Conservation (phyloP, 1,140 invertebrate species). For the Coboldia fuscipes region DNA sequence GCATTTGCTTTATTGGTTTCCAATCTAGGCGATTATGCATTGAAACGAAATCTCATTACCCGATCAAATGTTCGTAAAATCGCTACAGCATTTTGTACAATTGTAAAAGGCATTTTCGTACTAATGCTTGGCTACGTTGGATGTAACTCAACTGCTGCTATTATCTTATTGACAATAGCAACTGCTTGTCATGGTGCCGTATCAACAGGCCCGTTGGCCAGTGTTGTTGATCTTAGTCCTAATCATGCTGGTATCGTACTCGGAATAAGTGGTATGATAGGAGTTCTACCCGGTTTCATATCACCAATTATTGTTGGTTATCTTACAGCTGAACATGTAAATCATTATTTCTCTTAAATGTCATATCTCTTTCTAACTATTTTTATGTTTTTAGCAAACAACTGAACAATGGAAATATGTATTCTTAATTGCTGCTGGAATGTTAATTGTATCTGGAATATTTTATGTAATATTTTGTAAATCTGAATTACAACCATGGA, state of each 20-base stretch:
- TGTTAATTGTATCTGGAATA: conserved; percentile 27
- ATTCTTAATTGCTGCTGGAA: conserved; percentile 30
- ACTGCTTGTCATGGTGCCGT: conserved; percentile 37
- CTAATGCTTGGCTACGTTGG: conserved; percentile 35
- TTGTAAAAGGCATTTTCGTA: conserved; percentile 30
- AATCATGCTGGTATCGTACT: conserved; percentile 41
- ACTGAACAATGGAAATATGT: conserved; percentile 40
- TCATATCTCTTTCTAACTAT: neutral
- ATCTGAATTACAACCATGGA: conserved; percentile 39
- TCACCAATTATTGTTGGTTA: conserved; percentile 33
- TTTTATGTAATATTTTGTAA: conserved; percentile 31
- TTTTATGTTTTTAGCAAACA: conserved; percentile 31
- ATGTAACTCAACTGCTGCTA: conserved; percentile 32
- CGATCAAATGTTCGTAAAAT: conserved; percentile 38
- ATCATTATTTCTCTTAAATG: conserved; percentile 8
- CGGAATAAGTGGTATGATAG: conserved; percentile 32
- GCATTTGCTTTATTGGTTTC: conserved; percentile 34
- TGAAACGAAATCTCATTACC: conserved; percentile 29
- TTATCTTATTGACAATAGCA: conserved; percentile 34
- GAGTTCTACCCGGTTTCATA: conserved; percentile 28
- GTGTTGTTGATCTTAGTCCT: conserved; percentile 39
- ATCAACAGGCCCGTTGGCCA: conserved; percentile 36
- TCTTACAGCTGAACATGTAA: conserved; percentile 35
- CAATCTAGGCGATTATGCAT: conserved; percentile 33
- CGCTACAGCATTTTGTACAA: conserved; percentile 31